A percentile compares a stretch with the other conserved stretches of the same genome.
Conservation (phyloP, 2,888 invertebrate species). For the Aelia acuminata region DNA sequence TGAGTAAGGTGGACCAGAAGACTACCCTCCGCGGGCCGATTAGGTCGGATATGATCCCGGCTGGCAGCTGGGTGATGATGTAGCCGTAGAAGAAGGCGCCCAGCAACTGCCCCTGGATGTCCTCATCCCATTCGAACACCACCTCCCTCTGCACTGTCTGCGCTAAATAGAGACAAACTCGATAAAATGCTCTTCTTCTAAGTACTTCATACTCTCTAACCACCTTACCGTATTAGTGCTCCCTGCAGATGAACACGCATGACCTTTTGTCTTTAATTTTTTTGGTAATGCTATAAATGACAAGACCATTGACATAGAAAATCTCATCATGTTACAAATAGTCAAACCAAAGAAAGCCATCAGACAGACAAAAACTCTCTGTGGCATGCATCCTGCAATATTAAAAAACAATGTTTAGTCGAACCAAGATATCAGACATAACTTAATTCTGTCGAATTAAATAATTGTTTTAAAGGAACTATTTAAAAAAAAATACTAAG, state of each 20-base stretch:
- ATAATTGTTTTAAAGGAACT: too few relatives aligned
- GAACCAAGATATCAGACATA: too few relatives aligned
- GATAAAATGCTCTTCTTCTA: neutral
- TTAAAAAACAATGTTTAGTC: neutral
- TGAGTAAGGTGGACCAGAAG: slow-evolving; percentile 8
- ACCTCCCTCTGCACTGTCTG: neutral
- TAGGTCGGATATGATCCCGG: slow-evolving; percentile 69
- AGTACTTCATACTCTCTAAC: neutral
- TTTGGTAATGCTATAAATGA: neutral
- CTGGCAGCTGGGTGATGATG: slow-evolving; percentile 71
- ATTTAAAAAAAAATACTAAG: too few relatives aligned
- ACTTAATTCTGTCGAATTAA: too few relatives aligned
- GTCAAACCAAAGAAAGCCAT: slow-evolving; percentile 29
- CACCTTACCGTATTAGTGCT: neutral
- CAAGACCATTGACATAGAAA: neutral
- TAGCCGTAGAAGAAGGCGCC: slow-evolving; percentile 72
- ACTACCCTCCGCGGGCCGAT: slow-evolving; percentile 67
- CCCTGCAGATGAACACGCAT: neutral
- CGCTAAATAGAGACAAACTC: neutral
- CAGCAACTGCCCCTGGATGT: slow-evolving; percentile 69
- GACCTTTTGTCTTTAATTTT: neutral
- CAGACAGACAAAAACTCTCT: slow-evolving; percentile 4
- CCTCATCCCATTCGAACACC: slow-evolving; percentile 68
- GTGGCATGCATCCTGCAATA: slow-evolving; percentile 8
- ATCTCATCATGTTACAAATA: slow-evolving; percentile 14